Percentiles rank a stretch among this genome's conserved stretches.
Evolutionary conservation across 2,113 vertebrate species (phyloP).

Genomic region (Anolis carolinensis): DNA sequence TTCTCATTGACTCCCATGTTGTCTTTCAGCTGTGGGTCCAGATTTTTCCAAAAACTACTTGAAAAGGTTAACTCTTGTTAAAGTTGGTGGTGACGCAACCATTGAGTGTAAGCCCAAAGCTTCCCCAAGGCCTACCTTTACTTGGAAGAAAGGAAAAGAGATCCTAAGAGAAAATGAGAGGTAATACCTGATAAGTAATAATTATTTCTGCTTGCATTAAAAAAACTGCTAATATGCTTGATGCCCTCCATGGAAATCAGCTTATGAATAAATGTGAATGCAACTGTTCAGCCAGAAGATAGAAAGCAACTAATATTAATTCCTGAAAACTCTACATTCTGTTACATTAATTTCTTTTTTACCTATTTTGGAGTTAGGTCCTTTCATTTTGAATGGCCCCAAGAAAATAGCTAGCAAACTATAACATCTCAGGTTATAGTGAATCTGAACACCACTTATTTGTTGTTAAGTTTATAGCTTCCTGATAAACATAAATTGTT

Average conservation of each 20-base stretch:
- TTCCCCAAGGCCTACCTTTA: constrained; percentile 90
- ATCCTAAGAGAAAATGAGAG: constrained; percentile 85
- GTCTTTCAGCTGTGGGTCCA: constrained; percentile 86
- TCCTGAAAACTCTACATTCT: background rate
- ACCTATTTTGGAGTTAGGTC: background rate
- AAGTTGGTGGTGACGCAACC: constrained; percentile 89
- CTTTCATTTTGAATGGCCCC: background rate
- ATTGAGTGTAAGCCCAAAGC: constrained; percentile 96
- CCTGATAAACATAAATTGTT: constrained; percentile 45
- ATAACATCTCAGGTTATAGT: background rate
- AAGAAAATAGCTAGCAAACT: constrained; percentile 20
- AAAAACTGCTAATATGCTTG: constrained; percentile 48
- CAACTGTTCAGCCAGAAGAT: background rate
- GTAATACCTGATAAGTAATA: constrained; percentile 73
- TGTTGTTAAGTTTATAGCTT: constrained; percentile 28
- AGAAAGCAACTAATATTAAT: background rate
- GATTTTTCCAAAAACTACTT: constrained; percentile 91
- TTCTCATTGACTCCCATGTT: constrained; percentile 28
- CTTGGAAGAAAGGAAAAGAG: constrained; percentile 92
- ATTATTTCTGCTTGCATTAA: constrained; percentile 54
- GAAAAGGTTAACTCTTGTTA: constrained; percentile 88
- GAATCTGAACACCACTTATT: background rate
- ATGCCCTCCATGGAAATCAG: constrained; percentile 49
- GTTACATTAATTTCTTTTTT: background rate
- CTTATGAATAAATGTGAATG: constrained; percentile 55